These are phyloP conservation scores for Lepidocyrtoides sp. DNA, from an alignment of 2,888 invertebrate species.

Conservation along the genomic window DNA sequence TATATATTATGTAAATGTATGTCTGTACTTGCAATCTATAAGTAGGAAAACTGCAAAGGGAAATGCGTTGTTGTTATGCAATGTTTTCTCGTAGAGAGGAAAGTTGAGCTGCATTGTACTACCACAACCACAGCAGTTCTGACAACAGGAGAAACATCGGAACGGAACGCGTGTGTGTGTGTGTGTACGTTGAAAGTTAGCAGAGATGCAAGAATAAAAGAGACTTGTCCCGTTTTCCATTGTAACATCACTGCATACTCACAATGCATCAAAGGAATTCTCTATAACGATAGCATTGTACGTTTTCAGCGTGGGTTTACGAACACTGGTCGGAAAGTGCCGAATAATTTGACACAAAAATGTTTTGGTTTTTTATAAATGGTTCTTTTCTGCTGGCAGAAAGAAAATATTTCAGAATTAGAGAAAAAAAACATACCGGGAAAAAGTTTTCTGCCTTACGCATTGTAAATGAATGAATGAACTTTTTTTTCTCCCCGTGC, in stretches of 20 bases:
- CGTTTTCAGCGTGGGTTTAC: neutral
- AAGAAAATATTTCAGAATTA: constrained; percentile 74
- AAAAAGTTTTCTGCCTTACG: constrained; percentile 75
- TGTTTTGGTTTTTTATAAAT: constrained; percentile 79
- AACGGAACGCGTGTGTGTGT: neutral
- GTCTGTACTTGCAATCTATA: neutral
- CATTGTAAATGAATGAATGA: constrained; percentile 77
- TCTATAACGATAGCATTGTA: neutral
- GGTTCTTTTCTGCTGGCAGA: constrained; percentile 30
- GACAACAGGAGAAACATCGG: neutral
- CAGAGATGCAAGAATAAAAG: constrained; percentile 14
- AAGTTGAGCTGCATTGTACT: constrained; percentile 59
- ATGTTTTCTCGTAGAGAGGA: constrained; percentile 62
- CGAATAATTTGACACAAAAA: constrained; percentile 71
- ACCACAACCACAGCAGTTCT: constrained; percentile 12
- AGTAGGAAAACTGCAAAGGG: constrained; percentile 31
- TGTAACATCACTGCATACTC: neutral
- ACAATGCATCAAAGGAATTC: neutral
- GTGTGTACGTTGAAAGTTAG: neutral
- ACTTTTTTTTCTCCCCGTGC: constrained; percentile 52
- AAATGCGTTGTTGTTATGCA: constrained; percentile 76
- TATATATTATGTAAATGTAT: too few relatives aligned
- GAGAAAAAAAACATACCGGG: constrained; percentile 72
- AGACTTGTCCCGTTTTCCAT: neutral
- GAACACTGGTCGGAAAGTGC: constrained; percentile 34